Evolutionary conservation across 2,797 vertebrate species (phyloP), one percentile per base, ranked within the genome.

Genomic region (Anguilla megastoma): DNA sequence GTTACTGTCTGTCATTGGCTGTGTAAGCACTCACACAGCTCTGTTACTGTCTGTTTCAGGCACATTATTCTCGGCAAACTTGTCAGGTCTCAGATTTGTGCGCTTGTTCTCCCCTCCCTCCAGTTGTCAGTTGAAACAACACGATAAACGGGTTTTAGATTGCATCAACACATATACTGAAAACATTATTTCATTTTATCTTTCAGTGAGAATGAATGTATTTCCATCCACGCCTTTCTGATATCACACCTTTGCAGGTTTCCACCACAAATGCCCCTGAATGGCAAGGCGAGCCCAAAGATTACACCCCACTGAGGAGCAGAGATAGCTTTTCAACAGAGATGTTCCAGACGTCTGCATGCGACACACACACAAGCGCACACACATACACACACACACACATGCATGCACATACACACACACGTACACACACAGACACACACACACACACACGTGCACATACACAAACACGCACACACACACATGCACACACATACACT

Each of bases 61-160:
- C 41, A 48, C 76, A 80, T 80, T 80, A 80, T 80, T 80, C 36
- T 48, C 12, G 1, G 45, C 41, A 82, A 82, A 50, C 45, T 21
- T 82, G 79, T 82, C 79, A 82, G 45, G 45, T 82, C 50, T 24
- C 45, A n/a, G 41, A 82, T 48, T 82, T 82, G 79, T 24, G 0
- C 14, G 41, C 16, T 50, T 82, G n/a, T 8, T 50, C 18, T 7
- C 74, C n/a, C 45, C 36, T 41, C 7, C 79, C 45, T 48, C 21
- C 41, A 82, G 41, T 45, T 48, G 79, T 82, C 79, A n/a, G 79
- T 82, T 82, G 45, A 82, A 48, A 82, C 41, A 50, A 50, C 7
- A 16, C 8, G 74, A 79, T 71, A 30, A 71, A 33, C 27, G 8
- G 36, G 33, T 18, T 71, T 71, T 41, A 41, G 36, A 79, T 79